A percentile compares a stretch with the other conserved stretches of the same genome.
Conservation (phyloP, 1,140 invertebrate species). For the Saccostrea glomerata region DNA sequence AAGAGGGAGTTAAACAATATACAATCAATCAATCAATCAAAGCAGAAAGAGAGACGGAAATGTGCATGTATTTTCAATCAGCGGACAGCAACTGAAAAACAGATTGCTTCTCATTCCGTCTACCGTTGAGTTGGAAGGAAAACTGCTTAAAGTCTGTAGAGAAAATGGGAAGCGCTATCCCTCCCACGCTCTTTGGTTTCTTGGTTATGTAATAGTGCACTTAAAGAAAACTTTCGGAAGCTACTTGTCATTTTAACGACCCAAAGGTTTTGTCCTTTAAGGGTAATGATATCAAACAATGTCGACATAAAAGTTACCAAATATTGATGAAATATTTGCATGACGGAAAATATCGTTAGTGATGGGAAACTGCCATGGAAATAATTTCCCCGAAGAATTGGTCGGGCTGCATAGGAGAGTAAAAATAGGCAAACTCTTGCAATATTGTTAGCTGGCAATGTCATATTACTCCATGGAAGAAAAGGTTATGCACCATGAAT, state of each 20-base stretch:
- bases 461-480: background rate
- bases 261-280: background rate
- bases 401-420: background rate
- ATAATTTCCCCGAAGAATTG: constrained; percentile 17
- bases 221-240: background rate
- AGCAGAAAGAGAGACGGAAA: background rate
- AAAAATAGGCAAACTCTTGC: background rate
- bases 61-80: background rate
- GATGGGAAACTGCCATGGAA: constrained; percentile 4
- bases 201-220: background rate
- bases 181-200: background rate
- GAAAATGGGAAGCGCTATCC: background rate
- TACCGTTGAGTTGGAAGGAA: background rate
- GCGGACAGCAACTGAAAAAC: background rate
- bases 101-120: background rate
- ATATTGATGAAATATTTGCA: constrained; percentile 25
- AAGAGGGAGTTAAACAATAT: too few relatives aligned
- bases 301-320: background rate
- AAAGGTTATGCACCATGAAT: background rate
- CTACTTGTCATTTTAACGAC: background rate
- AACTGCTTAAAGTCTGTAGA: background rate
- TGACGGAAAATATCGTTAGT: background rate
- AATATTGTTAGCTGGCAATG: background rate
- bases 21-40: too few relatives aligned
- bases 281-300: background rate